Percentiles rank a stretch among this genome's conserved stretches.
Evolutionary conservation across 2,113 vertebrate genomes (phyloP).

Genomic region (Hylia prasina): DNA sequence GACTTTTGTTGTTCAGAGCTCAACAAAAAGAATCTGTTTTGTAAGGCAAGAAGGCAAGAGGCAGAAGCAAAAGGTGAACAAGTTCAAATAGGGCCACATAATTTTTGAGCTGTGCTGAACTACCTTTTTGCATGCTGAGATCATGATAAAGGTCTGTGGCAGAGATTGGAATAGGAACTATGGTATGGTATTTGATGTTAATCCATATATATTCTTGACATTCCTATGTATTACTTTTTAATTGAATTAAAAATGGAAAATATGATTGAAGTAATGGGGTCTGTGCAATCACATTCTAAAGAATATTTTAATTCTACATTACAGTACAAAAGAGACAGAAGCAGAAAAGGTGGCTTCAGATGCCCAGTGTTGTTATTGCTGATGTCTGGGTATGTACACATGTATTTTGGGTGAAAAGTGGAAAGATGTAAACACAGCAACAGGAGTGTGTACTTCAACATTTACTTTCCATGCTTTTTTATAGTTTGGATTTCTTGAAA

Average conservation of each 20-base stretch:
- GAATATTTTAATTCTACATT: neutral
- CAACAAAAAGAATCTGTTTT: neutral
- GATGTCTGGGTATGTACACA: neutral
- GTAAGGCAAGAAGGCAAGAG: neutral
- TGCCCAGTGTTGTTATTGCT: neutral
- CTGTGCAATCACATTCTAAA: neutral
- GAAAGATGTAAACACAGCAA: neutral
- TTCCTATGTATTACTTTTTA: neutral
- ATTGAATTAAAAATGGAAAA: neutral
- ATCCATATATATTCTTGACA: neutral
- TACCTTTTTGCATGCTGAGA: neutral
- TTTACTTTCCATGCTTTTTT: neutral
- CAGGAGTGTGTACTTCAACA: neutral
- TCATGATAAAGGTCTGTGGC: neutral
- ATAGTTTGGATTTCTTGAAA: neutral
- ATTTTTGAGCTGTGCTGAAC: neutral
- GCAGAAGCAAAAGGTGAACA: neutral
- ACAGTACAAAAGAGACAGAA: neutral
- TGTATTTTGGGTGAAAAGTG: neutral
- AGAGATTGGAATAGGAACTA: neutral
- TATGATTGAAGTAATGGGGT: neutral
- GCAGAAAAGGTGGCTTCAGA: neutral
- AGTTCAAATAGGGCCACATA: neutral
- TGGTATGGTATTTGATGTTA: neutral
- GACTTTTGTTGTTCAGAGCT: neutral